phyloP scores from a whole-genome alignment of 1,140 invertebrate genomes.

The Anastrepha ludens region DNA sequence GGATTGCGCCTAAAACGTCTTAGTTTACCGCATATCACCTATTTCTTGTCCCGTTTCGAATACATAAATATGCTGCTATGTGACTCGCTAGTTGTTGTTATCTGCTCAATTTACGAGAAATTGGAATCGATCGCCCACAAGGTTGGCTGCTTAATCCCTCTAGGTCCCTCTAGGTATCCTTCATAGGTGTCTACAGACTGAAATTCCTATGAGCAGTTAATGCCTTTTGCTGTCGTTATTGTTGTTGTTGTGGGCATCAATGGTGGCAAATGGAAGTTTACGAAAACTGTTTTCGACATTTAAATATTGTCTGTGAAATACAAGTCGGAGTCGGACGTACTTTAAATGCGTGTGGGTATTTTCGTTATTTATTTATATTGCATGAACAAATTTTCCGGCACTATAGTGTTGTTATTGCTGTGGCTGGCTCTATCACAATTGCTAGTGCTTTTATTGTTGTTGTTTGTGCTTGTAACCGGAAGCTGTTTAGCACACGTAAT shows the following conservation, averaged over 20 bases:
- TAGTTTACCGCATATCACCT: no score
- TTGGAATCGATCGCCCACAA: no score
- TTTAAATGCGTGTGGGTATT: background rate
- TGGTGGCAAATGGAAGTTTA: background rate
- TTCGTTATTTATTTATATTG: conserved; percentile 15
- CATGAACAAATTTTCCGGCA: conserved; percentile 1
- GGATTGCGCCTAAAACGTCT: no score
- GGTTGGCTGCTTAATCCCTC: no score
- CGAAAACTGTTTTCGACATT: conserved; percentile 39
- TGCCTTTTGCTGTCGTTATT: background rate
- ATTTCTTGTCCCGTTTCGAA: no score
- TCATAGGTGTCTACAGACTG: background rate
- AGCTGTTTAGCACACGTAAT: conserved; percentile 43
- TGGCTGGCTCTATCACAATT: background rate
- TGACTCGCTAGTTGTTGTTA: no score
- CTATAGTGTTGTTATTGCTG: background rate
- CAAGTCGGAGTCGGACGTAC: background rate
- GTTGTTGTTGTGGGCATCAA: background rate
- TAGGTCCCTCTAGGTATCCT: background rate
- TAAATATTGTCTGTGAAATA: conserved; percentile 9
- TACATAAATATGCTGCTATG: no score
- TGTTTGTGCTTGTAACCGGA: conserved; percentile 39
- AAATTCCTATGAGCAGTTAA: background rate
- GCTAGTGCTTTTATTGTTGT: background rate
- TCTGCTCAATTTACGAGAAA: no score